Evolutionary conservation across 2,797 vertebrate genomes (phyloP).

Genomic region (Poeciliopsis gracilis): DNA sequence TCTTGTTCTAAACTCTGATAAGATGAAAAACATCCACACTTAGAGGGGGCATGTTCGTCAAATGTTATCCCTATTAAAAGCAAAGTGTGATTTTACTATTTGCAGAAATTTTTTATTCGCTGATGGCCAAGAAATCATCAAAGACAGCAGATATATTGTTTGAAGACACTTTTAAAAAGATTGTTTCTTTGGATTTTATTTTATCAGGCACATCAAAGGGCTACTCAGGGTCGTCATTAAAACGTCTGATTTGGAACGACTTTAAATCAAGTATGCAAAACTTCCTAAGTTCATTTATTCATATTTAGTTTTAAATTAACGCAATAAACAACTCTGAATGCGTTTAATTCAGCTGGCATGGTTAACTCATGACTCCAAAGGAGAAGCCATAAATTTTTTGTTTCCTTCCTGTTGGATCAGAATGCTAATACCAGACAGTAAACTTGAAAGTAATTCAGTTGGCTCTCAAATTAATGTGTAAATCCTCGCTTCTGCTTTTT

Average conservation of each 20-base stretch:
- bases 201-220: neutral
- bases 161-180: neutral
- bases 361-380: slow-evolving; percentile 35
- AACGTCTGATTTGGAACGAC: neutral
- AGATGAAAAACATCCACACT: neutral
- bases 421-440: slow-evolving; percentile 43
- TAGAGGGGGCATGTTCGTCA: neutral
- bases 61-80: neutral
- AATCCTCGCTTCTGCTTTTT: slow-evolving; percentile 25
- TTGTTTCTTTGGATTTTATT: slow-evolving; percentile 11
- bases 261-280: slow-evolving; percentile 7
- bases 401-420: slow-evolving; percentile 12
- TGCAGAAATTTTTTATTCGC: neutral
- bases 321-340: slow-evolving; percentile 16
- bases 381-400: slow-evolving; percentile 23
- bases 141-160: slow-evolving; percentile 4
- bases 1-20: neutral
- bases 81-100: neutral
- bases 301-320: slow-evolving; percentile 18
- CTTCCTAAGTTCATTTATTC: slow-evolving; percentile 21
- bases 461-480: slow-evolving; percentile 46
- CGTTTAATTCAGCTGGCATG: slow-evolving; percentile 14
- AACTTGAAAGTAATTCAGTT: slow-evolving; percentile 34
- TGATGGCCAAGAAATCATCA: slow-evolving; percentile 12
- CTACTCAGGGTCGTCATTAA: slow-evolving; percentile 9